Evolutionary conservation across 1,140 invertebrate species (phyloP).

Genomic region (Stenopsyche tienmushanensis): DNA sequence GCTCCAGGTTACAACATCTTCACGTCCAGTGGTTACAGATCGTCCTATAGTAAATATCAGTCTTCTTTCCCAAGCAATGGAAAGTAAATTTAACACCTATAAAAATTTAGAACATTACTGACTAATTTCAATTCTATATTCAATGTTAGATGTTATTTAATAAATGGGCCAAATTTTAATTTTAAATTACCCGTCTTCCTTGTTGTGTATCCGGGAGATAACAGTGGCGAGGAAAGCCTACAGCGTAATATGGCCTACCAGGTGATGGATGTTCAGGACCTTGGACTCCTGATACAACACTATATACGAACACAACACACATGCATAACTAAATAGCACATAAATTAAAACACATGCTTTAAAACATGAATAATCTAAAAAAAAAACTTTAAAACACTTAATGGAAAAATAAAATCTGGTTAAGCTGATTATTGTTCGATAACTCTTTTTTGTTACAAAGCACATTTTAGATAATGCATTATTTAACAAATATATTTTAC

Average conservation of each 20-base stretch:
- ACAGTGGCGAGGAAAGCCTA: constrained; percentile 80
- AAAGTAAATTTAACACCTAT: constrained; percentile 68
- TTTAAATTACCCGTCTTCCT: constrained; percentile 61
- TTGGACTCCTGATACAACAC: constrained; percentile 83
- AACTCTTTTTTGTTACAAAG: no score
- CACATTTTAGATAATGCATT: no score
- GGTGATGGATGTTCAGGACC: constrained; percentile 77
- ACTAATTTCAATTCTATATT: background rate
- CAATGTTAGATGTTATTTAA: background rate
- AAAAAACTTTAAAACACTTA: no score
- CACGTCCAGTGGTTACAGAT: constrained; percentile 83
- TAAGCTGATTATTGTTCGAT: no score
- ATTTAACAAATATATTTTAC: no score
- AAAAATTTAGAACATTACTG: constrained; percentile 19
- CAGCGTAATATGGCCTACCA: constrained; percentile 79
- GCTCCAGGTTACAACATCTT: constrained; percentile 91
- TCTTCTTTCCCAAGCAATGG: constrained; percentile 78
- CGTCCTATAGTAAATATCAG: constrained; percentile 84
- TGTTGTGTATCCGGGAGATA: constrained; percentile 78
- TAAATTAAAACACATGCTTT: no score
- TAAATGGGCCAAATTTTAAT: background rate
- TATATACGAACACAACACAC: constrained; percentile 45
- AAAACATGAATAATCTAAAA: no score
- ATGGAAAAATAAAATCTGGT: no score
- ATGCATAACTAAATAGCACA: no score